These are phyloP conservation scores for Ips typographus DNA, from an alignment of 1,140 invertebrate genomes.

Conservation along the genomic window DNA sequence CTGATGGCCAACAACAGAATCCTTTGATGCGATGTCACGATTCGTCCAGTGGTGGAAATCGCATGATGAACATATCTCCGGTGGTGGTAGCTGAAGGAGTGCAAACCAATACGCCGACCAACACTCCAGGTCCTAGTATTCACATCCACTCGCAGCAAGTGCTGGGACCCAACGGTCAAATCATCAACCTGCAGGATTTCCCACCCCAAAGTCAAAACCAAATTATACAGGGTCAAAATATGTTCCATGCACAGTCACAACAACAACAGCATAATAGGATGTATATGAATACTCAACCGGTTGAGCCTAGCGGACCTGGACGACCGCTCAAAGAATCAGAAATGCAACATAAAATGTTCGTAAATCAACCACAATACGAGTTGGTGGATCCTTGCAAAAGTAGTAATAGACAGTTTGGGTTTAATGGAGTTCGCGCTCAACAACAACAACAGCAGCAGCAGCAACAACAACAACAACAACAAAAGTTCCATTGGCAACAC, in stretches of 20 bases:
- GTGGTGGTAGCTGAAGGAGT: constrained; percentile 48
- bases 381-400: constrained; percentile 52
- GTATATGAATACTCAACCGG: constrained; percentile 48
- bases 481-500: constrained; percentile 35
- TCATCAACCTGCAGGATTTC: constrained; percentile 57
- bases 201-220: constrained; percentile 36
- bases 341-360: constrained; percentile 51
- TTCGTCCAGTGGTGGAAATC: constrained; percentile 24
- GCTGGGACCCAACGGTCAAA: constrained; percentile 58
- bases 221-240: constrained; percentile 34
- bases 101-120: constrained; percentile 43
- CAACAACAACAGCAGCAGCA: constrained; percentile 31
- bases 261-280: constrained; percentile 41
- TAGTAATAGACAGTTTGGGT: constrained; percentile 51
- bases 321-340: constrained; percentile 43
- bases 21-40: constrained; percentile 48
- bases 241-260: constrained; percentile 39
- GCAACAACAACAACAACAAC: constrained; percentile 34
- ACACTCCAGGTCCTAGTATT: constrained; percentile 35
- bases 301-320: constrained; percentile 48
- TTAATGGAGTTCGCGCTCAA: constrained; percentile 36
- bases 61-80: constrained; percentile 42
- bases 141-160: constrained; percentile 52
- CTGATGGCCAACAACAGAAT: constrained; percentile 37
- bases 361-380: constrained; percentile 50